These are phyloP conservation scores for Lepus europaeus DNA, from an alignment of 2,113 vertebrate species.

Conservation along the genomic window DNA sequence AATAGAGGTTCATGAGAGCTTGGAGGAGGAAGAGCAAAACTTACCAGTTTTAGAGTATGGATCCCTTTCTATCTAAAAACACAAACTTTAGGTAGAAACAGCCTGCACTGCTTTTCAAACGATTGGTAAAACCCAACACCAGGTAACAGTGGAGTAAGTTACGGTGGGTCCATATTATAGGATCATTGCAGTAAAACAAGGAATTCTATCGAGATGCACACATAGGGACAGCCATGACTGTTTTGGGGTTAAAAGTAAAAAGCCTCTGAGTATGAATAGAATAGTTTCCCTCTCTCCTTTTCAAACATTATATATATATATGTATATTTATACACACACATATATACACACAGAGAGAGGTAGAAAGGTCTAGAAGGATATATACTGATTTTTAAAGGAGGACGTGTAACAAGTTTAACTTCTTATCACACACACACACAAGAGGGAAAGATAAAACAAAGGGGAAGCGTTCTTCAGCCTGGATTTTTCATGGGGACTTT, in stretches of 20 bases:
- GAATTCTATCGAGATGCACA: background rate
- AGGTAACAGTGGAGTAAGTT: background rate
- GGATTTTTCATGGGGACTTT: conserved; percentile 27
- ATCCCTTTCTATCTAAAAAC: background rate
- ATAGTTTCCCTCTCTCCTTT: background rate
- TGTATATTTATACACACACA: no score
- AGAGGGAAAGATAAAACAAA: background rate
- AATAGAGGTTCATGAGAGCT: background rate
- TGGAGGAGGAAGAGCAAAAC: background rate
- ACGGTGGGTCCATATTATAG: background rate
- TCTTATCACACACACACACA: background rate
- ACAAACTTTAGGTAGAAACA: conserved; percentile 17
- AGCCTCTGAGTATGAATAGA: conserved; percentile 24
- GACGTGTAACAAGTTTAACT: background rate
- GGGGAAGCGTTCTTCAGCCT: background rate
- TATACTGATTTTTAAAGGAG: background rate
- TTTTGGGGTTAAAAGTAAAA: background rate
- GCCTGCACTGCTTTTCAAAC: background rate
- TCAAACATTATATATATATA: conserved; percentile 4
- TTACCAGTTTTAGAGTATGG: background rate
- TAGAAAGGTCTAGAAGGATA: conserved; percentile 44
- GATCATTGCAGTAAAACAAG: background rate
- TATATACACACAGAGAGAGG: no score
- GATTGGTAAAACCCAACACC: background rate
- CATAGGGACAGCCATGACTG: background rate